Evolutionary conservation across 2,113 vertebrate genomes (phyloP).

Genomic region (Cyphotilapia sp.): DNA sequence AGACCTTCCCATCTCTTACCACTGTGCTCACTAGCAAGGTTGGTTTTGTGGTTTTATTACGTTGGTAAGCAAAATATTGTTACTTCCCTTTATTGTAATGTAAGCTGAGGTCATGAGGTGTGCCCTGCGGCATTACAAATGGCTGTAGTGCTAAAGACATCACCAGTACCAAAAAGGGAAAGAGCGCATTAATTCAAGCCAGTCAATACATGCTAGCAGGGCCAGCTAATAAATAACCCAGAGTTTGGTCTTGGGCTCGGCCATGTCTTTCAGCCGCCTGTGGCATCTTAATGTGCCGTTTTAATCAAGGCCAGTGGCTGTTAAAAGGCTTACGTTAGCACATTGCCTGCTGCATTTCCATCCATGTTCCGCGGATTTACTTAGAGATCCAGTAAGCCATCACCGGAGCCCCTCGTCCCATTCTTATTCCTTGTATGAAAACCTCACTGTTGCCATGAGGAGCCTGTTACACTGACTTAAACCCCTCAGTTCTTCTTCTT

Average conservation of each 20-base stretch:
- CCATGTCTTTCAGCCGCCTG: constrained; percentile 11
- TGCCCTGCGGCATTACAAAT: constrained; percentile 50
- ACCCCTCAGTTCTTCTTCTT: background rate
- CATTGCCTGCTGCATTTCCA: constrained; percentile 29
- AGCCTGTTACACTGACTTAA: background rate
- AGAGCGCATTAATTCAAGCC: constrained; percentile 58
- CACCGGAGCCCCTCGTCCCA: background rate
- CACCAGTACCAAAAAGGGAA: constrained; percentile 29
- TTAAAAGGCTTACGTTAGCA: constrained; percentile 43
- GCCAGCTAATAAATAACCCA: constrained; percentile 51
- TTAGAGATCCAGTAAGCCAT: constrained; percentile 31
- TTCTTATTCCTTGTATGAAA: constrained; percentile 15
- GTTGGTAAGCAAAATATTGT: background rate
- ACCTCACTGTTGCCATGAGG: background rate
- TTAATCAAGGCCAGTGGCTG: constrained; percentile 52
- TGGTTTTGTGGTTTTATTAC: background rate
- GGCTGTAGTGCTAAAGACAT: constrained; percentile 66
- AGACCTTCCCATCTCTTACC: background rate
- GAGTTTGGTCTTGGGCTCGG: constrained; percentile 17
- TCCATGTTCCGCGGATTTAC: constrained; percentile 37
- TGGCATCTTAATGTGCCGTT: constrained; percentile 62
- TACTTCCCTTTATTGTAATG: background rate
- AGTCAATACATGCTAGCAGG: constrained; percentile 52
- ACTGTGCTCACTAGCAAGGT: background rate
- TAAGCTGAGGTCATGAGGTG: constrained; percentile 68